Base-by-base conservation (phyloP, 2,797 vertebrate genomes). In the Schizopygopsis pylzovi region DNA sequence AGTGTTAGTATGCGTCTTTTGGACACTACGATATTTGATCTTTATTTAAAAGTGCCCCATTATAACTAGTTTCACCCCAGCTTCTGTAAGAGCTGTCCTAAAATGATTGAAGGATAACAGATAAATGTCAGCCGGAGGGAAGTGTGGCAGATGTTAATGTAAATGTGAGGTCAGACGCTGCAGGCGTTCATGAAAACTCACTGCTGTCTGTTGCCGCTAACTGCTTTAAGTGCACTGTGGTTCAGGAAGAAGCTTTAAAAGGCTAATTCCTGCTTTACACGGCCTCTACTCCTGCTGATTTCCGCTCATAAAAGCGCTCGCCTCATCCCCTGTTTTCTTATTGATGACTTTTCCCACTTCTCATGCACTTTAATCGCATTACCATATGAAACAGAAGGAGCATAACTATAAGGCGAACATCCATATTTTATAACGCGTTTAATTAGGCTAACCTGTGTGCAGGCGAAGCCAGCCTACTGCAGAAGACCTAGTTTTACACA, bases 381-480 rank as follows among this genome's bases (percentile, higher is more conserved):
- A 83, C 83, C 45, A 88, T 68, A 84, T 33, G 83, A 83, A 84
- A 87, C 45, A 68, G 80, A 88, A 88, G 18, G 47, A 39, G 63
- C 67, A 68, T 54, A 85, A 39, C 77, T 83, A 71, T 81, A 28
- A 81, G 79, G 39, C 10, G 18, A 45, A 76, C 25, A 86, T 89
- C 75, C 88, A 65, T 90, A 84, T 90, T 91, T 90, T 79, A 88
- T 86, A 81, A 86, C 52, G 0, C 25, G n/a, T 89, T 91, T 85
- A 85, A 91, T 92, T 91, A 88, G 87, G 86, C 89, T 89, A 82
- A 89, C 85, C 65, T 85, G 76, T 49, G 78, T 85, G 43, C 39
- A 15, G 41, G 70, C 6, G 10, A 82, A 83, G 43, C 75, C 41
- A 22, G 33, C 13, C 56, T 59, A 72, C 87, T 80, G 59, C 80